Base-by-base conservation (phyloP, 2,113 vertebrate species). In the Grammomys dolichurus region DNA sequence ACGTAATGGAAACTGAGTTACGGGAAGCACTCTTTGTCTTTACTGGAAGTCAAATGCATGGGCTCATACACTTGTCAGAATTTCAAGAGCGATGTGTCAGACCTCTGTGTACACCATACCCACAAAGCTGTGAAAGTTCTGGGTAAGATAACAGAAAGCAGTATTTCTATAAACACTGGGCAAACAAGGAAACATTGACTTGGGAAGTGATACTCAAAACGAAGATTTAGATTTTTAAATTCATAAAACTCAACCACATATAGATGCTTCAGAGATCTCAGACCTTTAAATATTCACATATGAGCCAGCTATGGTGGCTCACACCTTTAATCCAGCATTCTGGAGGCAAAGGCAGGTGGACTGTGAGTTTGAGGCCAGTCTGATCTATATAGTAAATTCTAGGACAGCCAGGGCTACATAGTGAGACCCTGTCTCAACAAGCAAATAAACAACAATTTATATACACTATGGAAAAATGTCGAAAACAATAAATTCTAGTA, bases 181-280 rank as follows among this genome's bases (percentile, higher is more conserved):
- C 89, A 92, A 84, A 97, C 17, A 87, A 82, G 40, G 65, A 92
- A 92, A 56, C 14, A 73, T 40, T 96, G 90, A 73, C 22, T 17
- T 82, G 33, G 33, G 24, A 46, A 67, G 40, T 60, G 36, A 78
- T 60, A 73, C 36, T 84, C 2, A 73, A 90, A 92, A 63, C 16
- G 65, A 94, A 73, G 89, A 76, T 73, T 92, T 87, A 95, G 51
- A 82, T 65, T 94, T 76, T 91, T 36, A 95, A n/a, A 82, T 51
- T 51, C 20, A 96, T 73, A 10, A 51, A 90, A 90, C 20, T 72
- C 75, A 95, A 19, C 77, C 36, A 73, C 36, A 40, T 40, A 72
- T 7, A 72, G 70, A 20, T 22, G 87, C 19, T 81, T 94, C 31
- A 95, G 17, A 94, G 63, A 90, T 46, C 4, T 91, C 65, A 22